Evolutionary conservation across 1,140 invertebrate species (phyloP).

Genomic region (Phymorhynchus buccinoides): DNA sequence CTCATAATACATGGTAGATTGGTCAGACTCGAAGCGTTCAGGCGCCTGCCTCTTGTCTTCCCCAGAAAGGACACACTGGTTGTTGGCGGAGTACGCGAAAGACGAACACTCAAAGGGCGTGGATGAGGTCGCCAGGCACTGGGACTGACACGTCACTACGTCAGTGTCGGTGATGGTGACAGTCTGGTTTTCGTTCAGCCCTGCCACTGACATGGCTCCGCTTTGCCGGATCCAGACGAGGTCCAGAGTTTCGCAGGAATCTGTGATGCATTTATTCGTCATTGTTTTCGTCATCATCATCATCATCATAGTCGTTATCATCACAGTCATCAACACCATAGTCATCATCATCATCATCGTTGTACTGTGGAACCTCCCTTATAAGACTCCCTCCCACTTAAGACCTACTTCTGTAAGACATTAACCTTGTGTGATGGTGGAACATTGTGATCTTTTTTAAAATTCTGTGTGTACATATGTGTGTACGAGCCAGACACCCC

Average conservation of each 20-base stretch:
- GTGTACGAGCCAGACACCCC: no score
- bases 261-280: no score
- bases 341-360: no score
- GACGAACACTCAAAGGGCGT: conserved; percentile 45
- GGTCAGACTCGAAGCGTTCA: not conserved
- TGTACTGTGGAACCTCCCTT: no score
- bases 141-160: conserved; percentile 39
- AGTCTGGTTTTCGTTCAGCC: not conserved
- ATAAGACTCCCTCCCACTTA: no score
- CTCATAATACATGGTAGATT: conserved; percentile 40
- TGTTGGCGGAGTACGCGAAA: conserved; percentile 43
- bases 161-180: conserved; percentile 6
- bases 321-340: no score
- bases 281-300: no score
- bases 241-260: conserved; percentile 58
- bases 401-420: no score
- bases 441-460: no score
- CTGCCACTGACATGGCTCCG: conserved; percentile 33
- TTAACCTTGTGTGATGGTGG: no score
- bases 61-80: conserved; percentile 45
- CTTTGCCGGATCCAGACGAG: conserved; percentile 52
- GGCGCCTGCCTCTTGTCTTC: conserved; percentile 38
- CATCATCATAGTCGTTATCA: no score
- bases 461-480: no score
- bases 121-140: conserved; percentile 39